A percentile compares a stretch with the other conserved stretches of the same genome.
phyloP scores from a whole-genome alignment of 2,888 invertebrate species.

The Azorinus chamasolen region DNA sequence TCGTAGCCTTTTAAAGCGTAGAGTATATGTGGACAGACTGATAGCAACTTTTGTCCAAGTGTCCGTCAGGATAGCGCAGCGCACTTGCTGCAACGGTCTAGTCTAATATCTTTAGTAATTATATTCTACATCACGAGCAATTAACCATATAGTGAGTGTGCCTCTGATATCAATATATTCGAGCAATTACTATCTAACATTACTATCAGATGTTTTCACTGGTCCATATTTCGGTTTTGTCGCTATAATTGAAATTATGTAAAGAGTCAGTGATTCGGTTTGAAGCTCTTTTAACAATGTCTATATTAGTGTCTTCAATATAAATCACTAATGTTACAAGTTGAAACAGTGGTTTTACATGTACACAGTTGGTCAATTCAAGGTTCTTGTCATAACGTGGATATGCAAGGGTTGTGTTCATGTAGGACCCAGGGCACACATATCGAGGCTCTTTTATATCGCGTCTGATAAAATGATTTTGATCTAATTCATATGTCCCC shows the following conservation, averaged over 20 bases:
- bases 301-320: neutral
- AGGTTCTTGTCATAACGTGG: constrained; percentile 69
- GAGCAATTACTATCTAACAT: constrained; percentile 53
- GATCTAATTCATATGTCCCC: constrained; percentile 18
- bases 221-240: no score
- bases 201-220: no score
- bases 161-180: constrained; percentile 67
- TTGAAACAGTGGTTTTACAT: constrained; percentile 22
- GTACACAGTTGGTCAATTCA: constrained; percentile 48
- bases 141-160: constrained; percentile 75
- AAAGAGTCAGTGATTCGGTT: neutral
- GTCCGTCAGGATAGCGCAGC: constrained; percentile 70
- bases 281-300: neutral
- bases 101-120: constrained; percentile 70
- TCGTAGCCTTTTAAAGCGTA: constrained; percentile 79
- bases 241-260: neutral
- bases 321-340: constrained; percentile 49
- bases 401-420: constrained; percentile 61
- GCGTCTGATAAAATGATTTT: constrained; percentile 3
- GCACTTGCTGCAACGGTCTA: constrained; percentile 80
- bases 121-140: constrained; percentile 71
- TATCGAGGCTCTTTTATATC: constrained; percentile 14
- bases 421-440: constrained; percentile 66
- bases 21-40: constrained; percentile 77
- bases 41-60: constrained; percentile 79